Evolutionary conservation across 2,888 invertebrate genomes (phyloP), one percentile per base, ranked within the genome.

Genomic region (Clivina fossor): DNA sequence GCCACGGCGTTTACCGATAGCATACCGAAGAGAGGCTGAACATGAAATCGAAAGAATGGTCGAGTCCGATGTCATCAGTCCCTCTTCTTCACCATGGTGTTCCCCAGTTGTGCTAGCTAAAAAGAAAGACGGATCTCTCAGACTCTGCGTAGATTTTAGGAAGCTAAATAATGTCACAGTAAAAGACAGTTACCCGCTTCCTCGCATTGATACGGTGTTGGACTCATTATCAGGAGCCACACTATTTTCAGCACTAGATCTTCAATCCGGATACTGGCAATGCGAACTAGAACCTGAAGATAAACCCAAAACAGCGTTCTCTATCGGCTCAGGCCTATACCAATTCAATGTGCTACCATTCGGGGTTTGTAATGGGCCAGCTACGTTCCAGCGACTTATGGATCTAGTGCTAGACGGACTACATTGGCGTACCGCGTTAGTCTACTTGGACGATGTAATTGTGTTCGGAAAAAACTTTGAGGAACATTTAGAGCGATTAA

Each of bases 351-450:
- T 41, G 24, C 5, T 41, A 22, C 58, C 47, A 2, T 47, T 47
- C n/a, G 47, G 35, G 2, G 33, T 47, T 8, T 47, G 33, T 24
- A 47, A 47, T 7, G 50, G 58, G 11, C 62, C 62, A 22, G 56
- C 61, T 5, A 57, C 60, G 1, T 62, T 59, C 13, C 60, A 62
- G 19, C 20, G 59, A 16, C 26, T 63, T 4, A 44, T 63, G 32
- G 62, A 62, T 19, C 35, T 22, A 13, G 51, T 62, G 7, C 47
- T 63, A 15, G 61, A 50, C 3, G 56, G 61, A 4, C 59, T 59
- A 19, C 30, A 57, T n/a, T 58, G 59, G 37, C 56, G 57, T n/a
- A 24, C 57, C 35, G 55, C 56, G 4, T 61, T 61, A 13, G 61
- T 53, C 2, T 62, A 62, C 22, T 41, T 47, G 11, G 47, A 47